Evolutionary conservation across 2,113 vertebrate genomes (phyloP), one percentile per base, ranked within the genome.

Genomic region (Rhinogobius similis): DNA sequence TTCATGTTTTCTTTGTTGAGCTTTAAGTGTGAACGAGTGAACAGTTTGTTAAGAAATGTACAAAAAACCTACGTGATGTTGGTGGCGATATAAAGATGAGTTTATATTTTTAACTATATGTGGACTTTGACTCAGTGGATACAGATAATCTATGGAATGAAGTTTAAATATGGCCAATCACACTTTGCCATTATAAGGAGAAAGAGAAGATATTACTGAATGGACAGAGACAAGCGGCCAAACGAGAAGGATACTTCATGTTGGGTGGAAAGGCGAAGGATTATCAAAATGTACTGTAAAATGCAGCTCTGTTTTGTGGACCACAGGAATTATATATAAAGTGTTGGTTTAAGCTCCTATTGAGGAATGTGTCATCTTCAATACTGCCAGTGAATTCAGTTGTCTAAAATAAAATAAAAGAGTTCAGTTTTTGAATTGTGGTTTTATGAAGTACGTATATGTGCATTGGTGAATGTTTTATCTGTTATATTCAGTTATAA

Each of bases 21-120:
- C 83, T 84, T 84, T 77, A 79, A 77, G 65, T 84, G 79, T 81
- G 68, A 72, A 23, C 58, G 26, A 50, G 62, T 65, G 48, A 59
- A 11, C 52, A 43, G 52, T 56, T 80, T 65, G 55, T 81, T 69
- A 66, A 46, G 24, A 83, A 72, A 55, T 77, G 56, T 81, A 46
- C 55, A 70, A 72, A 75, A 69, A 55, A 58, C 65, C 66, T 10
- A 46, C 59, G 75, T 83, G 78, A 52, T 70, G 73, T 52, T 70
- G 50, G 61, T 73, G 65, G 48, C 63, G 62, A 78, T 14, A 81
- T 56, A 72, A 77, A 82, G 27, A 87, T 66, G 14, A 75, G 69
- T 87, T 86, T 89, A 70, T 88, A 86, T 89, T 88, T 88, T 83
- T 82, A 87, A 83, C 74, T 69, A 65, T 87, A 41, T 21, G 63